Base-by-base conservation (phyloP, 2,797 vertebrate species). In the Graptemys geographica region DNA sequence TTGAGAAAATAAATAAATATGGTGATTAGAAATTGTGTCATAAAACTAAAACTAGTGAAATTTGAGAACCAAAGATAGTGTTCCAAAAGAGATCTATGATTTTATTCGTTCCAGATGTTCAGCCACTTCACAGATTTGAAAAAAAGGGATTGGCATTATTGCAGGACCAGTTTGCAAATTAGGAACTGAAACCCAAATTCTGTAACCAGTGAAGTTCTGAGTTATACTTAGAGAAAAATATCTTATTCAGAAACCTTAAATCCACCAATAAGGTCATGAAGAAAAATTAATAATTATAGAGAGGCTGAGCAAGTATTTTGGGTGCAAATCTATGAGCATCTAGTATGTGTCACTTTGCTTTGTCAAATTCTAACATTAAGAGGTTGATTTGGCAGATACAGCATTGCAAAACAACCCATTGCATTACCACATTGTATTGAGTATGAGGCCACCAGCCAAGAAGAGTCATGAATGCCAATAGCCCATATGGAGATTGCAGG, bases 191-290 rank as follows among this genome's bases (percentile, higher is more conserved):
- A 86, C 47, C 27, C 8, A 92, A 88, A 57, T 12, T 23, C 44
- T 80, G 85, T 10, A 91, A 52, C 47, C 78, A 44, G 28, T 84
- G 62, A 89, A 57, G 80, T 11, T 0, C 79, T 90, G 78, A 82
- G 41, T 81, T n/a, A 25, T 53, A 44, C 5, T 8, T 79, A 81
- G 10, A 4, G 2, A 28, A 49, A 78, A 78, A 28, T 33, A 72
- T 88, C 94, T 94, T 83, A 82, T 78, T 92, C 94, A n/a, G 57
- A 81, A 55, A 85, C 0, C 3, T 86, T 51, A 93, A 89, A 93
- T 82, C 25, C 83, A 13, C 84, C 53, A 72, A n/a, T 93, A 85
- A 8, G 83, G 52, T 8, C n/a, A 16, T 23, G 79, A 85, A 4
- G 79, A 87, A 92, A 87, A 90, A 37, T 49, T 1, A n/a, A 21